phyloP scores from a whole-genome alignment of 2,888 invertebrate species.

The Teinopalpus imperialis region DNA sequence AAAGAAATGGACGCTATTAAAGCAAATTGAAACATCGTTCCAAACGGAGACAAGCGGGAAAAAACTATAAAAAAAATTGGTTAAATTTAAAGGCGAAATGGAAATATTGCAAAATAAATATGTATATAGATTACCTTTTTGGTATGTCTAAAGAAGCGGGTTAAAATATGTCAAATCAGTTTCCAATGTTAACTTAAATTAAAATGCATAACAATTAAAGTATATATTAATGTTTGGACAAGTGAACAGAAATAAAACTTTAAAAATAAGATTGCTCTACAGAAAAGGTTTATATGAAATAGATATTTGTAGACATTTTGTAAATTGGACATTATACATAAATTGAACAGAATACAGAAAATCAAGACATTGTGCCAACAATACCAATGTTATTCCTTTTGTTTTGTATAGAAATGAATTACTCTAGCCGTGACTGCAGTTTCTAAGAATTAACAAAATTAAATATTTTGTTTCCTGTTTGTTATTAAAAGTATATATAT shows the following conservation, averaged over 20 bases:
- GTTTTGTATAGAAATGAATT: no score
- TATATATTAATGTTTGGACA: background rate
- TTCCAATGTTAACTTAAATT: background rate
- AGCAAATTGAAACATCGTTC: slow-evolving; percentile 69
- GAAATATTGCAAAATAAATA: slow-evolving; percentile 34
- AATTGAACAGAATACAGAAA: no score
- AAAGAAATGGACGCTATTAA: slow-evolving; percentile 60
- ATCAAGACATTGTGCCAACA: no score
- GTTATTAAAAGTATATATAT: background rate
- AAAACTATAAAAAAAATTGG: slow-evolving; percentile 41
- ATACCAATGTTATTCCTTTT: background rate
- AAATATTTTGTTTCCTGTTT: background rate
- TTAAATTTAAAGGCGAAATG: slow-evolving; percentile 41
- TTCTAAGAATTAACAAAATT: background rate
- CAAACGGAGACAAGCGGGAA: slow-evolving; percentile 54
- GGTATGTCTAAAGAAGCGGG: slow-evolving; percentile 2
- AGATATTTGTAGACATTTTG: no score
- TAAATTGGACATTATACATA: no score
- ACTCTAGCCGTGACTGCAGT: no score
- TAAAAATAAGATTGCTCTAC: no score
- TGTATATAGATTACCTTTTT: slow-evolving; percentile 7
- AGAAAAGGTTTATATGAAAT: no score
- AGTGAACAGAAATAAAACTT: no score
- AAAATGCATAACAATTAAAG: background rate
- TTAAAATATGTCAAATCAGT: background rate